Evolutionary conservation across 2,888 invertebrate species (phyloP).

Genomic region (Choreutis nemorana): DNA sequence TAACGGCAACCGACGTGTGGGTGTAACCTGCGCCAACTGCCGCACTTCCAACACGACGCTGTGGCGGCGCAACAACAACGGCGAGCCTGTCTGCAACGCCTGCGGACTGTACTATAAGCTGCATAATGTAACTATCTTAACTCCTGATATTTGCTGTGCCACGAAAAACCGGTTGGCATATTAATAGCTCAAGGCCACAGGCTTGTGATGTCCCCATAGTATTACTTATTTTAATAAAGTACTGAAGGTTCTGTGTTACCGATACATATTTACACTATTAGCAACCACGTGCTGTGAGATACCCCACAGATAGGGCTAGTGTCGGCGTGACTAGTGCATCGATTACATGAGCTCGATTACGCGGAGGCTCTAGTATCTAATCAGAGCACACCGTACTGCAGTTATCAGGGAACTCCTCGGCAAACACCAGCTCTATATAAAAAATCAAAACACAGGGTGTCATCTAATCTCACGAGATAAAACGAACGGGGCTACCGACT

Average conservation of each 20-base stretch:
- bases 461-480: slow-evolving; percentile 64
- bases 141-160: no score
- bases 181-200: no score
- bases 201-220: no score
- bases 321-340: no score
- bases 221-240: no score
- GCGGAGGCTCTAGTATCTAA: slow-evolving; percentile 39
- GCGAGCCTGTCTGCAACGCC: slow-evolving; percentile 98
- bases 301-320: no score
- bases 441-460: slow-evolving; percentile 64
- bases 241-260: no score
- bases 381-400: slow-evolving; percentile 32
- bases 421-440: slow-evolving; percentile 60
- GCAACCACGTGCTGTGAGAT: no score
- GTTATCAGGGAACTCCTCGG: slow-evolving; percentile 64
- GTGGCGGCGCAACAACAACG: slow-evolving; percentile 93
- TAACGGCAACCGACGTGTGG: slow-evolving; percentile 70
- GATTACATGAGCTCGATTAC: slow-evolving; percentile 19
- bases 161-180: no score
- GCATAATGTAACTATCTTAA: slow-evolving; percentile 81
- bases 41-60: slow-evolving; percentile 91
- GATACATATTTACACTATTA: no score
- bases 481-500: slow-evolving; percentile 61
- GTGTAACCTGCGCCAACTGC: slow-evolving; percentile 95
- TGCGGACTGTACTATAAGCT: slow-evolving; percentile 96